These are phyloP conservation scores for Crossoptilon crossoptilon DNA, from an alignment of 2,797 vertebrate species.

Conservation along the genomic window DNA sequence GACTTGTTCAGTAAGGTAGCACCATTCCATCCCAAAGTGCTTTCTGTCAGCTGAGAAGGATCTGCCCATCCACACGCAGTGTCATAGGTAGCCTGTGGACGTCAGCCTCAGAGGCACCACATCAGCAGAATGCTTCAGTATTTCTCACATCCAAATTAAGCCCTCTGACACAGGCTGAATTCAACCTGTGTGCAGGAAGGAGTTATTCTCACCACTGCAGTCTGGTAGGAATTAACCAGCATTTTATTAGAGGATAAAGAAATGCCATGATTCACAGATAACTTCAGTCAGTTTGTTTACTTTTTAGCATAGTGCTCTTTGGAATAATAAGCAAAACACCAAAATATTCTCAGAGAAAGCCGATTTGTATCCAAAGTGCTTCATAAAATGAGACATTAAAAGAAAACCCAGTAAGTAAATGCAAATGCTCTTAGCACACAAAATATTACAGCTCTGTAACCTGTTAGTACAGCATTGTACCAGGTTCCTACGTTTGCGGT, in stretches of 20 bases:
- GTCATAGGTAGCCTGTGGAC: not conserved
- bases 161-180: not conserved
- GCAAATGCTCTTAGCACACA: not conserved
- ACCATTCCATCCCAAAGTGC: not conserved
- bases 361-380: not conserved
- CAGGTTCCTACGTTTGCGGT: not conserved
- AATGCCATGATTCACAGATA: not conserved
- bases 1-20: not conserved
- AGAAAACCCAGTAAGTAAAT: not conserved
- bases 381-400: not conserved
- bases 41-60: not conserved
- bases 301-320: not conserved
- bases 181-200: not conserved
- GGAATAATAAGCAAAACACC: not conserved
- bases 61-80: not conserved
- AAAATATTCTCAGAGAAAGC: not conserved
- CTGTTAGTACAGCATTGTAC: not conserved
- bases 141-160: not conserved
- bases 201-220: not conserved
- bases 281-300: not conserved
- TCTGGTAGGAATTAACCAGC: not conserved
- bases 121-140: not conserved
- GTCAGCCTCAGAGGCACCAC: not conserved
- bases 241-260: not conserved
- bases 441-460: not conserved